Percentiles rank a stretch among this genome's conserved stretches.
phyloP scores from a whole-genome alignment of 30 jellyfish, hydroid and myxozoan species.

The Turritopsis rubra region DNA sequence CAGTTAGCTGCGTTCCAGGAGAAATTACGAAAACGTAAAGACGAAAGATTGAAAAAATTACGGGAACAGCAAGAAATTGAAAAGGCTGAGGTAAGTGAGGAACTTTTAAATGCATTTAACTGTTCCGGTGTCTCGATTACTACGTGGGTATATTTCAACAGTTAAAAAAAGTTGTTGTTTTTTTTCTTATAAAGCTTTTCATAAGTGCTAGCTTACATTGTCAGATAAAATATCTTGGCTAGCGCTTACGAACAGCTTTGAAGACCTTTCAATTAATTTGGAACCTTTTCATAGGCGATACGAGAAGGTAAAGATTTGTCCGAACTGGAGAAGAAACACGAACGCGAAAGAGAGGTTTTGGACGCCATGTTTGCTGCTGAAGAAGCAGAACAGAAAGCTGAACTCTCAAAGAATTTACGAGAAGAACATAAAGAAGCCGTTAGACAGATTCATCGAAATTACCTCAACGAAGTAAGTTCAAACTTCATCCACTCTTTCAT shows the following conservation, averaged over 20 bases:
- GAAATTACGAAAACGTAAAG: conserved; percentile 44
- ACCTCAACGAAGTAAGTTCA: conserved; percentile 47
- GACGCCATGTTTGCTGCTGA: conserved; percentile 62
- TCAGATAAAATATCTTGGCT: no score
- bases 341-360: conserved; percentile 44
- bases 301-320: conserved; percentile 53
- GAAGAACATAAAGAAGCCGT: conserved; percentile 70
- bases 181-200: no score
- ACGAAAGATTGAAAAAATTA: conserved; percentile 35
- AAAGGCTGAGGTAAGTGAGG: conserved; percentile 54
- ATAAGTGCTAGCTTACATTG: no score
- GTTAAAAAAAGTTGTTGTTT: no score
- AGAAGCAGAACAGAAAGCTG: conserved; percentile 74
- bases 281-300: conserved; percentile 40
- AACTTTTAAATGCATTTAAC: neutral
- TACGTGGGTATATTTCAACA: no score
- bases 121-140: no score
- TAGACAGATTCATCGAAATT: conserved; percentile 52
- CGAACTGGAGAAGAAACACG: conserved; percentile 60
- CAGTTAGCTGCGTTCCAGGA: conserved; percentile 35
- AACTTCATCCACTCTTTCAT: neutral
- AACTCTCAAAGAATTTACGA: conserved; percentile 39
- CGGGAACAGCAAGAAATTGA: conserved; percentile 57
- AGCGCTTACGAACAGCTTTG: no score
- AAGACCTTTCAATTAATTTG: no score